Base-by-base conservation (phyloP, 2,113 vertebrate species). In the Plectropomus leopardus region DNA sequence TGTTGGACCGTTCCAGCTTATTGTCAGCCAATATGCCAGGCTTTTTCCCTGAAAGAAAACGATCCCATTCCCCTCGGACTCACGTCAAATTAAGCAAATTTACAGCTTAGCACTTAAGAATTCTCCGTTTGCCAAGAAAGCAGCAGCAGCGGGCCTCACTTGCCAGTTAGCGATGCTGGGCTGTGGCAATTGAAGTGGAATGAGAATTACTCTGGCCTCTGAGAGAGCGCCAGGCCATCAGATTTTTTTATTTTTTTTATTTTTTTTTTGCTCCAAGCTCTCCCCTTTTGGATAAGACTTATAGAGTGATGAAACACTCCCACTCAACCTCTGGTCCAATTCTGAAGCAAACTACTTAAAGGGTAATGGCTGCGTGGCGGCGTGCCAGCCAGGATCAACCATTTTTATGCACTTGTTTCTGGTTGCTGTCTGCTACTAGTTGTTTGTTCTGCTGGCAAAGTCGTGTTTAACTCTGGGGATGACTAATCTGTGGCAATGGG, bases 1-100 rank as follows among this genome's bases (percentile, higher is more conserved):
- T 89, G 90, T 94, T 88, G 91, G 86, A 91, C 92, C 88, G 81
- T 93, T 94, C 80, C 88, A 58, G 86, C 90, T 94, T 89, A 92
- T 94, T 92, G 92, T 92, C 92, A 89, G 88, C 90, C 88, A 92
- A 91, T 91, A 92, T 92, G 91, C 91, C 90, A 78, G 88, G 80
- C 84, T 92, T 94, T 92, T 90, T 88, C 89, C 85, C 91, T 78
- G 84, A 88, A 92, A 93, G 90, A 92, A 93, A 93, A 90, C 64
- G 85, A 92, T 93, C 85, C 89, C 84, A 74, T 93, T 92, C 92
- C 93, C 90, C 85, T 88, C 88, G 86, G 94, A 95, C 92, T 93
- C 84, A 21, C 86, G 94, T 94, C 94, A 95, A 93, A 96, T 95
- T 94, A 95, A 92, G 91, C 94, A 92, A 94, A 95, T 94, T 94